phyloP scores from a whole-genome alignment of 2,888 invertebrate species.

The Cantharis rustica region DNA sequence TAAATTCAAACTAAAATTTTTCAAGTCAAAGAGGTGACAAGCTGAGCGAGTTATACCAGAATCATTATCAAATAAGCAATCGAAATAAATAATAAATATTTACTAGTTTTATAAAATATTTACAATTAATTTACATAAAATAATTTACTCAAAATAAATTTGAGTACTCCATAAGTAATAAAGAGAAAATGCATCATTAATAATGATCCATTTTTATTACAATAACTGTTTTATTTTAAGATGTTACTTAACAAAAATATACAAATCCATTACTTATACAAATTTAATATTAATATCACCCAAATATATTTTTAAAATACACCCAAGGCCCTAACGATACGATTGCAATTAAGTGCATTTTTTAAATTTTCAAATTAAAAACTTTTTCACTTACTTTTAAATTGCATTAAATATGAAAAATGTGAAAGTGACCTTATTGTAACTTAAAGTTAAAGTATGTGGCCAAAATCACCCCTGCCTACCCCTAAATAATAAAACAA shows the following conservation, averaged over 20 bases:
- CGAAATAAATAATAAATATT: not conserved
- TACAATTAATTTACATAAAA: not conserved
- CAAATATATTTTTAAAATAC: not conserved
- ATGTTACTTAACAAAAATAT: not conserved
- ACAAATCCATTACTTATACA: not conserved
- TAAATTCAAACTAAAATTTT: not conserved
- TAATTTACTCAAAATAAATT: not conserved
- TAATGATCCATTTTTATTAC: not conserved
- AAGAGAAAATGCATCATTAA: not conserved
- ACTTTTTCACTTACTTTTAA: not conserved
- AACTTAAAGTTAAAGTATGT: not conserved
- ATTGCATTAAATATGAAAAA: not conserved
- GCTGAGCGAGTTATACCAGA: not conserved
- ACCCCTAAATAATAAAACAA: not conserved
- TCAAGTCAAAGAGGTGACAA: not conserved
- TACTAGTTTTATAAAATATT: not conserved
- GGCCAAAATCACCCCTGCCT: not conserved
- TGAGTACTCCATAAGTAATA: not conserved
- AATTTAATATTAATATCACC: slow-evolving; percentile 4
- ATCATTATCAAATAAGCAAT: not conserved
- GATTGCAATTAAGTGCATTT: not conserved
- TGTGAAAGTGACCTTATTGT: not conserved
- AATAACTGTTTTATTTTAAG: not conserved
- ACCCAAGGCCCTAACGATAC: not conserved
- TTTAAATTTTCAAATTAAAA: not conserved